These are phyloP conservation scores for Leucoraja ocellata DNA, from an alignment of 2,797 vertebrate species.

Conservation along the genomic window DNA sequence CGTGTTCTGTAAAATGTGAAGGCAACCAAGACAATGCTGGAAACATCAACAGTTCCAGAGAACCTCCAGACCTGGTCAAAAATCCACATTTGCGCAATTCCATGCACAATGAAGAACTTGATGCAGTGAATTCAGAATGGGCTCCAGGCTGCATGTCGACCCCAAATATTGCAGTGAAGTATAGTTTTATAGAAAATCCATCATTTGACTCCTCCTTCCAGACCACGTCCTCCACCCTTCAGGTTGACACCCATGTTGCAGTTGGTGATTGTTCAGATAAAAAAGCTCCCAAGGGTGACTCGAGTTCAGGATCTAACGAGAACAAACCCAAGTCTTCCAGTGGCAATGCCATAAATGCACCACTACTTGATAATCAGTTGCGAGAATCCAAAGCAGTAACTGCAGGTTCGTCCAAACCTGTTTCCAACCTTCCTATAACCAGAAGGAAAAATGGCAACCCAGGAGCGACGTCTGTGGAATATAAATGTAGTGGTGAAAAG, in stretches of 20 bases:
- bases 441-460: too few species aligned
- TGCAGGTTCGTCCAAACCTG: too few species aligned
- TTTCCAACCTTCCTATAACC: too few species aligned
- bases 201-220: not conserved
- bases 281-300: too few species aligned
- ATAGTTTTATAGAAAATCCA: not conserved
- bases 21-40: not conserved
- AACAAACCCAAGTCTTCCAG: too few species aligned
- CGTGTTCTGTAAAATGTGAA: too few species aligned
- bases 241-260: not conserved
- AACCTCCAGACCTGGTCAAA: not conserved
- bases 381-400: too few species aligned
- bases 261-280: not conserved
- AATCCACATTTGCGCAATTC: not conserved
- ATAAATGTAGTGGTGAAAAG: too few species aligned
- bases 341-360: too few species aligned
- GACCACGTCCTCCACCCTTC: not conserved
- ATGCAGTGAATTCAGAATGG: not conserved
- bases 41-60: not conserved
- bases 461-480: too few species aligned
- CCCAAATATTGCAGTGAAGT: not conserved
- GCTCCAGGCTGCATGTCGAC: constrained; percentile 19
- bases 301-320: too few species aligned
- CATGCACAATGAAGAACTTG: not conserved
- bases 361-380: too few species aligned